A percentile compares a stretch with the other conserved stretches of the same genome.
Evolutionary conservation across 2,113 vertebrate genomes (phyloP).

Genomic region (Rynchops niger): DNA sequence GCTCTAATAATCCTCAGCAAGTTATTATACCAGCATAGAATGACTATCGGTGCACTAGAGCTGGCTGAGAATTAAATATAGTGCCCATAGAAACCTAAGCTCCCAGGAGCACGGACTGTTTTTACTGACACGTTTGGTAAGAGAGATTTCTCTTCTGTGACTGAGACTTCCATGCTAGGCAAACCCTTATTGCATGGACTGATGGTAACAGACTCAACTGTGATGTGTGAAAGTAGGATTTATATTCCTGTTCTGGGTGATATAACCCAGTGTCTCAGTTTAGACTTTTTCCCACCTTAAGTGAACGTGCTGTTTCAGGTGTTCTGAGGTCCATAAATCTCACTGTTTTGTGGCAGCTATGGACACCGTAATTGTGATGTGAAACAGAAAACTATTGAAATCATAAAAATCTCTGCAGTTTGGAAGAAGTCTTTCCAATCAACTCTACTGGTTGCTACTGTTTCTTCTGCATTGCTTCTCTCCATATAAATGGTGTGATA

Average conservation of each 20-base stretch:
- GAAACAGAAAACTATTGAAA: neutral
- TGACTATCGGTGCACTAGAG: neutral
- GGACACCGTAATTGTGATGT: neutral
- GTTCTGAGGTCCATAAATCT: neutral
- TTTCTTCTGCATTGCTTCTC: neutral
- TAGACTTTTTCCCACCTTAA: neutral
- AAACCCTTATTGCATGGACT: neutral
- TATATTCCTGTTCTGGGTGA: neutral
- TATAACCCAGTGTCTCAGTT: neutral
- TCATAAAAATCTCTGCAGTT: neutral
- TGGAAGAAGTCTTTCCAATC: neutral
- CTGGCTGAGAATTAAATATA: neutral
- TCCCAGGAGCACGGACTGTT: neutral
- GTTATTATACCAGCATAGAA: neutral
- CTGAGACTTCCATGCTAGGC: neutral
- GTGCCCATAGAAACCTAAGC: neutral
- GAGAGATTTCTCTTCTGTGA: neutral
- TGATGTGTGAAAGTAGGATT: neutral
- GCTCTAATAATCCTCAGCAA: constrained; percentile 35
- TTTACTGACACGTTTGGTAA: neutral
- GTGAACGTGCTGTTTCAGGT: neutral
- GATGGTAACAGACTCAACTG: neutral
- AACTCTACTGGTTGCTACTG: neutral
- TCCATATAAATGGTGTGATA: neutral
- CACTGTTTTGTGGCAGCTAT: neutral